A percentile compares a stretch with the other conserved stretches of the same genome.
These are phyloP conservation scores for Neuroterus valhalla DNA, from an alignment of 1,140 invertebrate species.

Conservation along the genomic window DNA sequence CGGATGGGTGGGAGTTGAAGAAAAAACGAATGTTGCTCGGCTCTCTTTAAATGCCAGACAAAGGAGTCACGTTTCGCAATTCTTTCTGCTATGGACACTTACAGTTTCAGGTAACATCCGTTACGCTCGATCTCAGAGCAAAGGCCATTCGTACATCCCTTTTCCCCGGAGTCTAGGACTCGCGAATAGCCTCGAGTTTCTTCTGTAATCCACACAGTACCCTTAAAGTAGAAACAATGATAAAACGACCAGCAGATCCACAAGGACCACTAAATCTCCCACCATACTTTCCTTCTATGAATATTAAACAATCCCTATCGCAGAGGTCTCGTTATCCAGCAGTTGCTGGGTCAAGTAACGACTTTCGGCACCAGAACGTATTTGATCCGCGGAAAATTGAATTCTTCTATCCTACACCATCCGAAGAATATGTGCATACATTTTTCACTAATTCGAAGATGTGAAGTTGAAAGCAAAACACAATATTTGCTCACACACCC, in stretches of 20 bases:
- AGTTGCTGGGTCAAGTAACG: background rate
- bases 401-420: too few species aligned
- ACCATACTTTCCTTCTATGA: background rate
- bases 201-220: background rate
- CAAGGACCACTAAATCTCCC: conserved; percentile 38
- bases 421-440: too few species aligned
- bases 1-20: too few species aligned
- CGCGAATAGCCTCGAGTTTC: background rate
- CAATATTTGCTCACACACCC: too few species aligned
- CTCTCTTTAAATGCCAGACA: too few species aligned
- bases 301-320: background rate
- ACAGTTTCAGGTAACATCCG: background rate
- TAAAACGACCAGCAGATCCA: conserved; percentile 39
- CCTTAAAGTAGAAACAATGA: conserved; percentile 44
- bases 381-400: background rate
- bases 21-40: too few species aligned
- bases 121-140: conserved; percentile 3
- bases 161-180: background rate
- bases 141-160: background rate
- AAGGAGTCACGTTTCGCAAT: background rate
- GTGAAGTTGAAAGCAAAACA: too few species aligned
- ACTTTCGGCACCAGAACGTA: background rate
- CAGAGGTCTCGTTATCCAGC: background rate
- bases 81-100: background rate
- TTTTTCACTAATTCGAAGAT: too few species aligned